Evolutionary conservation across 2,888 invertebrate genomes (phyloP).

Genomic region (Drosophila mulleri): DNA sequence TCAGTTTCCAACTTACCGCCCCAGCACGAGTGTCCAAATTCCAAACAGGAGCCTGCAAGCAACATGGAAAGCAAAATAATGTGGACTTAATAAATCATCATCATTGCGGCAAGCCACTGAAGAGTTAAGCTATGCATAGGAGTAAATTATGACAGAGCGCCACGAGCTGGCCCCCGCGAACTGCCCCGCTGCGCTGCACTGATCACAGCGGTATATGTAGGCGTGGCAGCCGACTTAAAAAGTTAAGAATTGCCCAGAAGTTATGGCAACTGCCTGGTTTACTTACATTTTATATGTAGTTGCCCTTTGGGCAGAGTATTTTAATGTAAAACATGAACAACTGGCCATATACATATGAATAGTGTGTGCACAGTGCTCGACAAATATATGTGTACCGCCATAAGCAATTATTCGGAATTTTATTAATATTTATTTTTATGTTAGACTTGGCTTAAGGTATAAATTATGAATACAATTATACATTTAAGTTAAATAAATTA

Average conservation of each 20-base stretch:
- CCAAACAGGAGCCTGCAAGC: slow-evolving; percentile 81
- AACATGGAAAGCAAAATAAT: slow-evolving; percentile 34
- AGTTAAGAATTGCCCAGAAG: slow-evolving; percentile 28
- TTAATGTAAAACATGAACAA: neutral
- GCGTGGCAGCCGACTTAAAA: slow-evolving; percentile 33
- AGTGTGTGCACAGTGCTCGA: neutral
- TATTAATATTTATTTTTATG: neutral
- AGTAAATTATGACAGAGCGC: slow-evolving; percentile 41
- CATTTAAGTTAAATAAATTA: neutral
- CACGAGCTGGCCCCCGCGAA: slow-evolving; percentile 1
- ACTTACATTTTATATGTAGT: neutral
- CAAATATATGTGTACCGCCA: neutral
- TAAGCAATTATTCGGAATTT: neutral
- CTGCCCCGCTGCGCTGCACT: slow-evolving; percentile 9
- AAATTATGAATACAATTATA: neutral
- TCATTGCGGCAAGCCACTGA: slow-evolving; percentile 17
- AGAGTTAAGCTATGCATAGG: slow-evolving; percentile 37
- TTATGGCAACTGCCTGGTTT: slow-evolving; percentile 8
- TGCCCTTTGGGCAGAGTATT: neutral
- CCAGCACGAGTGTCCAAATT: slow-evolving; percentile 84
- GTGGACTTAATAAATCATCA: slow-evolving; percentile 63
- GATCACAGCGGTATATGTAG: slow-evolving; percentile 10
- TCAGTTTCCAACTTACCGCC: slow-evolving; percentile 77
- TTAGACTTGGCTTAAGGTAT: neutral
- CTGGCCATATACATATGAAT: neutral